A percentile compares a stretch with the other conserved stretches of the same genome.
These are phyloP conservation scores for Anastatus disparis DNA, from an alignment of 1,140 invertebrate genomes.

Conservation along the genomic window DNA sequence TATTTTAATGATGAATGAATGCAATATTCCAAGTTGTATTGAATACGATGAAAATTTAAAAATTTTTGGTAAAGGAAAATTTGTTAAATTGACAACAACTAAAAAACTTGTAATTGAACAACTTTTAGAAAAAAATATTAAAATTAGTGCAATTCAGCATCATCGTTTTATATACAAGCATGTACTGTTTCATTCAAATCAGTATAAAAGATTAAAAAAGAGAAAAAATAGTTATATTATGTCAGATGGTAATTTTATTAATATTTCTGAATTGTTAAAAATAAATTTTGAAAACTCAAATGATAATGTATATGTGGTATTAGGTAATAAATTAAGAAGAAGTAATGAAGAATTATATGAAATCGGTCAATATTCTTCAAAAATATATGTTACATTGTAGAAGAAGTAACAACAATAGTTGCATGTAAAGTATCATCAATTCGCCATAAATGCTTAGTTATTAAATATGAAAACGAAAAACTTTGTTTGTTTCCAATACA, in stretches of 20 bases:
- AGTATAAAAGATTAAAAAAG: conserved; percentile 18
- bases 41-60: too few species aligned
- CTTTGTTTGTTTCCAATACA: background rate
- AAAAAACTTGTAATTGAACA: conserved; percentile 31
- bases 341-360: background rate
- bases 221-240: conserved; percentile 10
- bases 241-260: background rate
- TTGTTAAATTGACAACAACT: conserved; percentile 1
- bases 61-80: conserved; percentile 24
- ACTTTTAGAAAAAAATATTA: background rate
- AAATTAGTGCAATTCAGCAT: conserved; percentile 21
- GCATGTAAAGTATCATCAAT: too few species aligned
- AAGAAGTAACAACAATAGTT: background rate
- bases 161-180: conserved; percentile 24
- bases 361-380: background rate
- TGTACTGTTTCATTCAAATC: conserved; percentile 24
- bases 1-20: conserved; percentile 20
- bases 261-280: background rate
- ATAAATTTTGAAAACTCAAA: background rate
- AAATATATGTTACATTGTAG: background rate
- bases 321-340: background rate
- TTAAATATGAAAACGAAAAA: background rate
- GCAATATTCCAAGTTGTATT: too few species aligned
- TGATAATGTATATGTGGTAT: background rate
- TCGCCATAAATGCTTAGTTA: too few species aligned